Conservation (phyloP, 2,797 vertebrate species). For the Scolopax rusticola region DNA sequence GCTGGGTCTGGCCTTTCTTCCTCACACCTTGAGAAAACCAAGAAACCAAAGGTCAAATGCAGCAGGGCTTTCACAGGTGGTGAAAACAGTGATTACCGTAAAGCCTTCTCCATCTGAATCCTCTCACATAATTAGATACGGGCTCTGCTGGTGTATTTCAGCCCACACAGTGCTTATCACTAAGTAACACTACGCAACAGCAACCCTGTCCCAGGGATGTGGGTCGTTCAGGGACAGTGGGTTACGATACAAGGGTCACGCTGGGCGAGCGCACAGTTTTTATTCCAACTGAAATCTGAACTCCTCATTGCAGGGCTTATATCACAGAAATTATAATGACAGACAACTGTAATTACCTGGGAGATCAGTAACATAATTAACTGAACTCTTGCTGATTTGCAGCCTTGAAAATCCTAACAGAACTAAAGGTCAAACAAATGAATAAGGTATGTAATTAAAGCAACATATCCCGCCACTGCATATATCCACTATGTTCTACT, state of each 20-base stretch:
- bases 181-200: background rate
- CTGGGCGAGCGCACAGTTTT: background rate
- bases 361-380: slow-evolving; percentile 20
- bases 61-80: background rate
- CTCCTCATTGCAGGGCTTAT: background rate
- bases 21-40: background rate
- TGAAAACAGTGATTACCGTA: background rate
- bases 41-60: background rate
- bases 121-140: background rate
- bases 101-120: background rate
- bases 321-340: background rate
- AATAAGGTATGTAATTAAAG: background rate
- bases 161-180: background rate
- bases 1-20: background rate
- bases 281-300: slow-evolving; percentile 9
- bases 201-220: background rate
- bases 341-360: slow-evolving; percentile 1
- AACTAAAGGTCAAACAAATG: slow-evolving; percentile 28
- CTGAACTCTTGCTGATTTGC: background rate
- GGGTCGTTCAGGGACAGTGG: background rate
- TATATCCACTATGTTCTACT: background rate
- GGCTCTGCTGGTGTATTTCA: background rate
- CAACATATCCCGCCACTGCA: background rate
- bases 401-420: slow-evolving; percentile 23
- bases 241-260: background rate